phyloP scores from a whole-genome alignment of 2,113 vertebrate species.

The Microcebus tavaratra region DNA sequence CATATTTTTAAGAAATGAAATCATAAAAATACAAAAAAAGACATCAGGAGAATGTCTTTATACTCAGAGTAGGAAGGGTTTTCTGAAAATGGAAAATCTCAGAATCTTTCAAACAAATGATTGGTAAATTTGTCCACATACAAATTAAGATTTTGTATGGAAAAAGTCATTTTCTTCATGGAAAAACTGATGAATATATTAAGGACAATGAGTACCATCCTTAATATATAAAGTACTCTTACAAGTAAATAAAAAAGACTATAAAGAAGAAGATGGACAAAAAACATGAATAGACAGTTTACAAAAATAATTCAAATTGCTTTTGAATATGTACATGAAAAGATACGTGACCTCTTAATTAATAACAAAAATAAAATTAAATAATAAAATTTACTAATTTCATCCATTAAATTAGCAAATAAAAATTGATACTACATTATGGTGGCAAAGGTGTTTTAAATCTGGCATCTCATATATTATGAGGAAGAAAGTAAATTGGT shows the following conservation, averaged over 20 bases:
- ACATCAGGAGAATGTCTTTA: neutral
- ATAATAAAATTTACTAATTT: neutral
- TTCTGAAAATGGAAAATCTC: neutral
- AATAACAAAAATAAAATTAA: neutral
- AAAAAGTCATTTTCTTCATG: neutral
- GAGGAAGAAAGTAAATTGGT: neutral
- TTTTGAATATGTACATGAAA: neutral
- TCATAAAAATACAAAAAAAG: slow-evolving; percentile 15
- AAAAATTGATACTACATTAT: neutral
- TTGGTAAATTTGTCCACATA: neutral
- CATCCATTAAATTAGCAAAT: neutral
- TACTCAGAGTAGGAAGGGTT: neutral
- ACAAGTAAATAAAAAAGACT: neutral
- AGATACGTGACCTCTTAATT: neutral
- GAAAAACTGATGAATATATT: neutral
- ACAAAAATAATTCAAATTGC: neutral
- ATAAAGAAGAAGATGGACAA: neutral
- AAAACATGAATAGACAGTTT: neutral
- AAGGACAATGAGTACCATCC: neutral
- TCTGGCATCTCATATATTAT: neutral
- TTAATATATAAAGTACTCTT: neutral
- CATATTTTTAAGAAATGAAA: neutral
- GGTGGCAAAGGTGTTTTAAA: neutral
- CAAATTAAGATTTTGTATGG: neutral
- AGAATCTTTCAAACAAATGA: neutral